Evolutionary conservation across 2,888 invertebrate genomes (phyloP).

Genomic region (Mythimna impura): DNA sequence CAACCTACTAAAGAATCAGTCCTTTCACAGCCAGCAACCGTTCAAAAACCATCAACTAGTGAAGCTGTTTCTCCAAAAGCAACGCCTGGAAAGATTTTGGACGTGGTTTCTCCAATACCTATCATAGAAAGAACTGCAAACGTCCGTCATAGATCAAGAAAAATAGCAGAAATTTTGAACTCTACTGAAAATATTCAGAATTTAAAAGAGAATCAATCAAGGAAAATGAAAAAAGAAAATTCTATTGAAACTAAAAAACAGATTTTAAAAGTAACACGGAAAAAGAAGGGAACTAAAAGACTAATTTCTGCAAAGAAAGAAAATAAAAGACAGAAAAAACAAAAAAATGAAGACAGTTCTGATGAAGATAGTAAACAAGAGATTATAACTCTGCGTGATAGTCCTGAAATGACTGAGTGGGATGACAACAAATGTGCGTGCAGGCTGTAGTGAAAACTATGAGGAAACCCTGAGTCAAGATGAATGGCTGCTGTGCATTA

Average conservation of each 20-base stretch:
- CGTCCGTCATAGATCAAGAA: too few species aligned
- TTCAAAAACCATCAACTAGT: constrained; percentile 38
- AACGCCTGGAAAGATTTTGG: constrained; percentile 28
- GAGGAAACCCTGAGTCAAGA: constrained; percentile 38
- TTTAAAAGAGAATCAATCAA: constrained; percentile 34
- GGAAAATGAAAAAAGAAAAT: constrained; percentile 12
- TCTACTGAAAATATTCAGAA: constrained; percentile 41
- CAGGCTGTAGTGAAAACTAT: constrained; percentile 43
- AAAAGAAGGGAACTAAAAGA: constrained; percentile 33
- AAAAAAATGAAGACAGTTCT: constrained; percentile 36
- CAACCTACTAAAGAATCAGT: constrained; percentile 25
- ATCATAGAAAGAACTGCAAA: too few species aligned
- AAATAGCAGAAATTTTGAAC: constrained; percentile 34
- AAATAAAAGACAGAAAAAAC: constrained; percentile 32
- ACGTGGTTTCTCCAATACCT: constrained; percentile 1
- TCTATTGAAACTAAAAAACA: constrained; percentile 43
- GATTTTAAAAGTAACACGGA: constrained; percentile 38
- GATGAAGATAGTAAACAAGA: constrained; percentile 42
- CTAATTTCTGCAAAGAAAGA: constrained; percentile 26
- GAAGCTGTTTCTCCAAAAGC: constrained; percentile 29
- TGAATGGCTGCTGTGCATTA: constrained; percentile 41
- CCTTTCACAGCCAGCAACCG: constrained; percentile 31
- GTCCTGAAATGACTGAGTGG: constrained; percentile 39
- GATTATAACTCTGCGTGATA: constrained; percentile 38
- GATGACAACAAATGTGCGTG: constrained; percentile 44